phyloP scores from a whole-genome alignment of 1,140 invertebrate genomes.

The Vanessa tameamea region DNA sequence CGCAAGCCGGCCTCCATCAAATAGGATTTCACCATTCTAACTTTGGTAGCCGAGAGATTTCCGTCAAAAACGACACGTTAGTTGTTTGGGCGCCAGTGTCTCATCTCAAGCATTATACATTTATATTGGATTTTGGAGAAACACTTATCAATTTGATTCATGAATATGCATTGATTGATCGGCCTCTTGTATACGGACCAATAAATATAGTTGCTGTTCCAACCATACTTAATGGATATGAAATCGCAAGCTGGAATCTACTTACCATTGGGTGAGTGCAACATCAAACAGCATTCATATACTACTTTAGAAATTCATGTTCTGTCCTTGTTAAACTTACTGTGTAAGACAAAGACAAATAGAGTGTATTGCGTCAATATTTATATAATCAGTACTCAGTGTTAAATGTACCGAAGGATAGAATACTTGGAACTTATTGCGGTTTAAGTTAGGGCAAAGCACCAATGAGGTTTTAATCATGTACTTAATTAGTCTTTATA shows the following conservation, averaged over 20 bases:
- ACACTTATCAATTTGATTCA: conserved; percentile 61
- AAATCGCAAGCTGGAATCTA: conserved; percentile 68
- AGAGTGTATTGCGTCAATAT: too few species aligned
- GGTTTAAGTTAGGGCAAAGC: too few species aligned
- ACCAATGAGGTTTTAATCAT: too few species aligned
- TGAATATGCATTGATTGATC: conserved; percentile 51
- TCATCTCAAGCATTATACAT: conserved; percentile 51
- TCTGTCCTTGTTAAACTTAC: too few species aligned
- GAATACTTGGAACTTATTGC: too few species aligned
- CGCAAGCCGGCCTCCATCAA: conserved; percentile 62
- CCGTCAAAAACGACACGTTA: conserved; percentile 57
- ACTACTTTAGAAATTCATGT: too few species aligned
- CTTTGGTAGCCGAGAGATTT: conserved; percentile 45
- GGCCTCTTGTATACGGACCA: conserved; percentile 58
- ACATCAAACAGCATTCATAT: conserved; percentile 13
- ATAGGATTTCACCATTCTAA: conserved; percentile 67
- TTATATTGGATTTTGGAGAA: conserved; percentile 57
- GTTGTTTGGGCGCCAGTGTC: conserved; percentile 59
- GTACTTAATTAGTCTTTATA: too few species aligned
- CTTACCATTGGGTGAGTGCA: conserved; percentile 65
- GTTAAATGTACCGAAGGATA: too few species aligned
- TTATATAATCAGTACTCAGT: too few species aligned
- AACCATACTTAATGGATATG: conserved; percentile 58
- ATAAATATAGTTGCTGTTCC: conserved; percentile 71
- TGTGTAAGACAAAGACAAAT: too few species aligned